Conservation (phyloP, 2,797 vertebrate genomes). For the Dromococcyx pavoninus region DNA sequence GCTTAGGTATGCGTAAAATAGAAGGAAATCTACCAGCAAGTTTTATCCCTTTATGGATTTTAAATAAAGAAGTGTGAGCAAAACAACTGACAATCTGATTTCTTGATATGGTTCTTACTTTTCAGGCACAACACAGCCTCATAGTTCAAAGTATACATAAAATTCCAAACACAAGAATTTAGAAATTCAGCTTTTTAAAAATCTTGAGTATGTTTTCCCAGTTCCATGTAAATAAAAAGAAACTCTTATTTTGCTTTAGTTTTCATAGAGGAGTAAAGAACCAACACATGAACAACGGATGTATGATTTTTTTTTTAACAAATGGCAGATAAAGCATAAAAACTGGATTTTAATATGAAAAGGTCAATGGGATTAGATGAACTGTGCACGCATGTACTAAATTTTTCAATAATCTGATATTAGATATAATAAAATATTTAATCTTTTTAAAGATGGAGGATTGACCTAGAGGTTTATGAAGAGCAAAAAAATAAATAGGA, state of each 20-base stretch:
- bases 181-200: accelerated
- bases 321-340: slow-evolving; percentile 16
- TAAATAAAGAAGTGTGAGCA: neutral
- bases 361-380: slow-evolving; percentile 64
- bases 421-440: slow-evolving; percentile 41
- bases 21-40: neutral
- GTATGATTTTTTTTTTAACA: neutral
- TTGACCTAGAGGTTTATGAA: slow-evolving; percentile 33
- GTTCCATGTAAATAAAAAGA: neutral
- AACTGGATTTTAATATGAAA: slow-evolving; percentile 58
- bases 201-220: neutral
- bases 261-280: neutral
- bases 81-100: neutral
- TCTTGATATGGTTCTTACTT: neutral
- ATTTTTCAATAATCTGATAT: slow-evolving; percentile 59
- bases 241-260: neutral
- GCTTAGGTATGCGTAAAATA: neutral
- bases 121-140: neutral
- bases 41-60: neutral
- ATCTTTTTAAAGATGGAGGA: slow-evolving; percentile 60
- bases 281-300: neutral
- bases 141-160: neutral
- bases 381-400: neutral
- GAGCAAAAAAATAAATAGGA: slow-evolving; percentile 30
- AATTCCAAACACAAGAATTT: neutral